Conservation (phyloP, 2,797 vertebrate genomes). For the Artibeus lituratus region DNA sequence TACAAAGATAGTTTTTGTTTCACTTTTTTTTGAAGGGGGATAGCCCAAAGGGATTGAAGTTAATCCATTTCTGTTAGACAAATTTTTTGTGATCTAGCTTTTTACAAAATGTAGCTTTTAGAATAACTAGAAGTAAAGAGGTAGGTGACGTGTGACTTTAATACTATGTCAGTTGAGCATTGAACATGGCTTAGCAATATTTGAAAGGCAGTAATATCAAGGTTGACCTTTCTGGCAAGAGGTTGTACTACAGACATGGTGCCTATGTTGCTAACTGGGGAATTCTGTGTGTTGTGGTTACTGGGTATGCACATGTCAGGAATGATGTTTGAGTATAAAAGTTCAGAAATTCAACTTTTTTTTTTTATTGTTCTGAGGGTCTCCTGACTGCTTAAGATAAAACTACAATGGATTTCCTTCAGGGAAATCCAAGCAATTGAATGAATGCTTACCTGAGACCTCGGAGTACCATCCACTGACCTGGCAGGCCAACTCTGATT, state of each 20-base stretch:
- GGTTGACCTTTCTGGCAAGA: not conserved
- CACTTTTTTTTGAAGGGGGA: not conserved
- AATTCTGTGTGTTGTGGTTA: not conserved
- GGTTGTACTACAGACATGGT: not conserved
- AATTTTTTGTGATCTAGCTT: not conserved
- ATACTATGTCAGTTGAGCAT: not conserved
- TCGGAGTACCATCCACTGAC: not conserved
- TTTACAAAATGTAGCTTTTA: not conserved
- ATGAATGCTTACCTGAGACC: not conserved
- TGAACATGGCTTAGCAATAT: not conserved
- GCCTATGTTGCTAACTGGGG: not conserved
- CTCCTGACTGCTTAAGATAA: not conserved
- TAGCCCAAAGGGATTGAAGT: not conserved
- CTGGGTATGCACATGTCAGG: not conserved
- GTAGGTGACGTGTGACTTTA: not conserved
- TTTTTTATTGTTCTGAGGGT: not conserved
- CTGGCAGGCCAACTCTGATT: not conserved
- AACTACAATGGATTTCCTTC: not conserved
- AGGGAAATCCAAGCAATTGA: not conserved
- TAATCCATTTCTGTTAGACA: not conserved
- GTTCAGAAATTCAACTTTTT: constrained; percentile 2
- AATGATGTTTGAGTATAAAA: not conserved
- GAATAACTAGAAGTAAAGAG: not conserved
- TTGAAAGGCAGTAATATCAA: not conserved
- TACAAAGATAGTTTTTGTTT: not conserved